Evolutionary conservation across 2,113 vertebrate genomes (phyloP), one percentile per base, ranked within the genome.

Genomic region (Myrmecophaga tridactyla): DNA sequence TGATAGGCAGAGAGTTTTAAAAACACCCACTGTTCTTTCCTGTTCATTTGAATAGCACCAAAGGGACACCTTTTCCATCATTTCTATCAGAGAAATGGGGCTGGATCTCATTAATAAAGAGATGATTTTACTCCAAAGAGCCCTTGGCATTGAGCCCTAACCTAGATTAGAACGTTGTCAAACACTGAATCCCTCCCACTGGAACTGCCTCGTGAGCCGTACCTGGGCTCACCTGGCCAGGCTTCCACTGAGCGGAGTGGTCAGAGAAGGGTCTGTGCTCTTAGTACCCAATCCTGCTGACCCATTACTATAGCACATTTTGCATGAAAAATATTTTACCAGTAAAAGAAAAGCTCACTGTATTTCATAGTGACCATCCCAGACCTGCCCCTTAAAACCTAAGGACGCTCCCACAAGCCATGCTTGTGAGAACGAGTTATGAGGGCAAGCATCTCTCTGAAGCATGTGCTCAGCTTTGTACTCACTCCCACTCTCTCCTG

Each of bases 101-200:
- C 94, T 97, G 98, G 98, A 98, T 98, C 98, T 99, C 98, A 98
- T 99, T 98, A 99, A 98, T 98, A 98, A 98, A 98, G 98, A 98
- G 97, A 97, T 97, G 36, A 94, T 98, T 98, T 98, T 98, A 98
- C 97, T 98, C 98, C 98, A 98, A 98, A 98, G 97, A 97, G 95
- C 96, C 96, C 97, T 98, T 96, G 96, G 93, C 98, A 96, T 90
- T 97, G 97, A 98, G 98, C 95, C 97, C 93, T 98, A 98, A 97
- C 98, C 98, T 95, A 98, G 98, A 98, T 98, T 97, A 96, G 97
- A 98, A 97, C 97, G 97, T 98, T 95, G 94, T 98, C 97, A 97
- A 95, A 97, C 90, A 83, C 90, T 65, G 83, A 96, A 93, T 62
- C 94, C 82, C 77, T 97, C 90, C 90, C 91, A 78, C 78, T 90